Evolutionary conservation across 2,797 vertebrate species (phyloP).

Genomic region (Uromys caudimaculatus): DNA sequence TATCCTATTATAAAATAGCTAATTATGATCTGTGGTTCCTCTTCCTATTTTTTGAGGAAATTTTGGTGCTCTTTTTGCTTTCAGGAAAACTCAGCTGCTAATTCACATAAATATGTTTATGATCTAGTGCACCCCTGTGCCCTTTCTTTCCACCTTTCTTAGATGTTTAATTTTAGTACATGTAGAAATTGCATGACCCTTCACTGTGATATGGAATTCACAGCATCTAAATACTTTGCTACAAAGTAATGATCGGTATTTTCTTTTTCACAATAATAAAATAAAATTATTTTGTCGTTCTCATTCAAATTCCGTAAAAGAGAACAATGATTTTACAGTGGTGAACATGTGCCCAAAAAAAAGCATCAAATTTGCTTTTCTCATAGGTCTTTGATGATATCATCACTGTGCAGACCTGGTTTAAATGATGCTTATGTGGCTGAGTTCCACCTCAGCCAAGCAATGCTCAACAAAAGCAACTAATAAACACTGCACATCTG

Average conservation of each 20-base stretch:
- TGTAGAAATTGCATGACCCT: neutral
- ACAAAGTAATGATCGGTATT: neutral
- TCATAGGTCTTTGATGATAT: neutral
- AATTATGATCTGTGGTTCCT: slow-evolving; percentile 50
- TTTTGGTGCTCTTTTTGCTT: neutral
- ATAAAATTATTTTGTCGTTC: neutral
- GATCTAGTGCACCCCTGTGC: neutral
- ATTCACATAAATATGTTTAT: slow-evolving; percentile 43
- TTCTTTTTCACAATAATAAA: neutral
- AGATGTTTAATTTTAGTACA: neutral
- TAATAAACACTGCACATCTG: slow-evolving; percentile 42
- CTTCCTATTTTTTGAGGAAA: slow-evolving; percentile 57
- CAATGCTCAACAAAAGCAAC: neutral
- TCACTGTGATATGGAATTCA: neutral
- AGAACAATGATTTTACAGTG: neutral
- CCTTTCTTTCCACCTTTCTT: neutral
- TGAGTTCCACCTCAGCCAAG: neutral
- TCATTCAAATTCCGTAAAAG: neutral
- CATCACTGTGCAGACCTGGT: neutral
- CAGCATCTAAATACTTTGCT: neutral
- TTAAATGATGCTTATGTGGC: neutral
- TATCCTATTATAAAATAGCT: slow-evolving; percentile 46
- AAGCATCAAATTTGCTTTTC: neutral
- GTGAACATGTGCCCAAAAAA: neutral
- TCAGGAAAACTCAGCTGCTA: neutral